Percentiles rank a stretch among this genome's conserved stretches.
Evolutionary conservation across 2,888 invertebrate genomes (phyloP).

Genomic region (Onthophagus sagittarius): DNA sequence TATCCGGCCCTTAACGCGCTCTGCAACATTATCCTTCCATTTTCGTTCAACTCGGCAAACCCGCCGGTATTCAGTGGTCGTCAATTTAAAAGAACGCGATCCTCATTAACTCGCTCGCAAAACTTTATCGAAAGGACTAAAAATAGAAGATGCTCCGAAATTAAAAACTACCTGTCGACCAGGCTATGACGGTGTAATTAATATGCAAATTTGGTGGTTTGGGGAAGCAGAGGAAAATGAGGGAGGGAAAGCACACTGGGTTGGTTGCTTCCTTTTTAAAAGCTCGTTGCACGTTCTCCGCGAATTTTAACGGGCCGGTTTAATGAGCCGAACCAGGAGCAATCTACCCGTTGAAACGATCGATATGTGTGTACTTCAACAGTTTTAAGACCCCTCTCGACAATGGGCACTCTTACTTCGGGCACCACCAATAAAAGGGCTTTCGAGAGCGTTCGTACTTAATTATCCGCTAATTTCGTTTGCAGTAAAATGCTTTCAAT

Average conservation of each 20-base stretch:
- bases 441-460: background rate
- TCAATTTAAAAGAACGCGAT: background rate
- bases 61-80: background rate
- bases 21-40: background rate
- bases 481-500: background rate
- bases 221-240: background rate
- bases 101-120: background rate
- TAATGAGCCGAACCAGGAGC: conserved; percentile 29
- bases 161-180: background rate
- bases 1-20: background rate
- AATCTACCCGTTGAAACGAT: conserved; percentile 26
- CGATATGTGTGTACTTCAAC: conserved; percentile 24
- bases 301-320: conserved; percentile 30
- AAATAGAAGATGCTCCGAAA: background rate
- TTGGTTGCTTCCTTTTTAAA: background rate
- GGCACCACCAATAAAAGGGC: background rate
- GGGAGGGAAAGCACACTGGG: background rate
- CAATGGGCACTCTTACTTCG: conserved; percentile 6
- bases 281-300: conserved; percentile 14
- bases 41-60: background rate
- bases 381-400: conserved; percentile 8
- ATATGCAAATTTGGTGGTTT: background rate
- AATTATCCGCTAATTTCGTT: conserved; percentile 10
- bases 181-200: background rate
- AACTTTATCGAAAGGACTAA: background rate